Evolutionary conservation across 2,797 vertebrate species (phyloP).

Genomic region (Molossus molossus): DNA sequence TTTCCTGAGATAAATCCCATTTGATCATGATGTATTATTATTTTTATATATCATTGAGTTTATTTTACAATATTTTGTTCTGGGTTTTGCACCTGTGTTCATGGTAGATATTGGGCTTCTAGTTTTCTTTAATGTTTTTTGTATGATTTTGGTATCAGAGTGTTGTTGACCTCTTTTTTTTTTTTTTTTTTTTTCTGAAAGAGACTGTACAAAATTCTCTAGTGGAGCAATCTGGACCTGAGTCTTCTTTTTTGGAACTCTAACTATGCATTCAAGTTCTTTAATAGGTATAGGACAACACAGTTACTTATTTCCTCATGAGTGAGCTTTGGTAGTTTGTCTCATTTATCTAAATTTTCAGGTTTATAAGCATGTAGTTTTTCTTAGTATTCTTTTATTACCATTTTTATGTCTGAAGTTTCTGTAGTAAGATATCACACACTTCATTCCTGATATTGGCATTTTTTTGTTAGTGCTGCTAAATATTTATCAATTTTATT

Average conservation of each 20-base stretch:
- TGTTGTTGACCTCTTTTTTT: background rate
- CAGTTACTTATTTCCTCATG: background rate
- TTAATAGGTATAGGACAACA: conserved; percentile 1
- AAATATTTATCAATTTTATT: background rate
- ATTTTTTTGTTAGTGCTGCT: background rate
- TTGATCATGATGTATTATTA: background rate
- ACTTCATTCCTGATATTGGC: background rate
- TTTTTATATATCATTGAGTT: background rate
- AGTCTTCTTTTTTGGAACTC: background rate
- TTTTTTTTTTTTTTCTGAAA: background rate
- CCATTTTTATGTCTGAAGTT: background rate
- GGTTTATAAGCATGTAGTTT: background rate
- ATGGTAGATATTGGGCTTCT: background rate
- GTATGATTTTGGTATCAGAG: background rate
- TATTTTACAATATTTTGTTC: conserved; percentile 28
- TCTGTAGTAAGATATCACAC: background rate
- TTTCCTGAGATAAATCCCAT: background rate
- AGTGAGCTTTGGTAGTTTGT: background rate
- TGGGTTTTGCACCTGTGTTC: background rate
- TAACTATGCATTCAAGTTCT: conserved; percentile 3
- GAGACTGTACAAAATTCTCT: background rate
- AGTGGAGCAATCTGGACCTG: background rate
- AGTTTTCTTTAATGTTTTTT: conserved; percentile 19
- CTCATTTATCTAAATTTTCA: background rate
- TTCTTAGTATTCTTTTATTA: background rate